These are phyloP conservation scores for Typhlichthys eigenmanni DNA, from an alignment of 2,797 vertebrate genomes.

Conservation along the genomic window DNA sequence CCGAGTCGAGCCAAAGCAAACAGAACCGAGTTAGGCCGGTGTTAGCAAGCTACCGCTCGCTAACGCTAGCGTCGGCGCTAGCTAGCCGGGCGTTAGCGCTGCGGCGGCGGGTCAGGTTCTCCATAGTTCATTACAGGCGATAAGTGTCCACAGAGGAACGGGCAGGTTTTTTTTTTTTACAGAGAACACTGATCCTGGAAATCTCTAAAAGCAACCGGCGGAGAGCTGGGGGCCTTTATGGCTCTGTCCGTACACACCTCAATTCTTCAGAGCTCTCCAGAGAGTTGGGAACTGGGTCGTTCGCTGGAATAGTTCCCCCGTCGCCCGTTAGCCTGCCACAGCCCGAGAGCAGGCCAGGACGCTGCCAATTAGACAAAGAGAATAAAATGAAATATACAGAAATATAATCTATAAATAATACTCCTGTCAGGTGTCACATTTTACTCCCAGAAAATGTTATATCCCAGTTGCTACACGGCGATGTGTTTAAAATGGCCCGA, in stretches of 20 bases:
- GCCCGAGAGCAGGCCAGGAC: constrained; percentile 32
- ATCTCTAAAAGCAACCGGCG: constrained; percentile 25
- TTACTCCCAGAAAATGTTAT: constrained; percentile 31
- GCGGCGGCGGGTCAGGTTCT: constrained; percentile 28
- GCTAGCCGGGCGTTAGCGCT: constrained; percentile 4
- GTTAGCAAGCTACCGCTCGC: constrained; percentile 16
- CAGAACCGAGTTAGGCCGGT: constrained; percentile 36
- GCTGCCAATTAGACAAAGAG: constrained; percentile 60
- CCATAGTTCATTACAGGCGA: constrained; percentile 72
- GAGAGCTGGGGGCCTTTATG: constrained; percentile 54
- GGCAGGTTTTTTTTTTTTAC: constrained; percentile 26
- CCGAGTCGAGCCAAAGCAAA: constrained; percentile 66
- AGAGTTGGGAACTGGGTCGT: constrained; percentile 40
- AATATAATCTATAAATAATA: constrained; percentile 54
- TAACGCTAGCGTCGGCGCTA: constrained; percentile 3
- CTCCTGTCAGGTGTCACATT: constrained; percentile 40
- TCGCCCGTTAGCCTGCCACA: constrained; percentile 34
- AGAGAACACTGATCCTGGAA: constrained; percentile 33
- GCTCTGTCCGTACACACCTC: constrained; percentile 50
- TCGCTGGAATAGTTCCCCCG: constrained; percentile 50
- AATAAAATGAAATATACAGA: constrained; percentile 52
- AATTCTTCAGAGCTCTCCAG: constrained; percentile 51
- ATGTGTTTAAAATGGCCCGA: constrained; percentile 34
- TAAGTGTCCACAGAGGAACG: constrained; percentile 66
- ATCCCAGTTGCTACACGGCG: constrained; percentile 26